Percentiles rank a stretch among this genome's conserved stretches.
These are phyloP conservation scores for Archivesica marissinica DNA, from an alignment of 1,140 invertebrate genomes.

Conservation along the genomic window DNA sequence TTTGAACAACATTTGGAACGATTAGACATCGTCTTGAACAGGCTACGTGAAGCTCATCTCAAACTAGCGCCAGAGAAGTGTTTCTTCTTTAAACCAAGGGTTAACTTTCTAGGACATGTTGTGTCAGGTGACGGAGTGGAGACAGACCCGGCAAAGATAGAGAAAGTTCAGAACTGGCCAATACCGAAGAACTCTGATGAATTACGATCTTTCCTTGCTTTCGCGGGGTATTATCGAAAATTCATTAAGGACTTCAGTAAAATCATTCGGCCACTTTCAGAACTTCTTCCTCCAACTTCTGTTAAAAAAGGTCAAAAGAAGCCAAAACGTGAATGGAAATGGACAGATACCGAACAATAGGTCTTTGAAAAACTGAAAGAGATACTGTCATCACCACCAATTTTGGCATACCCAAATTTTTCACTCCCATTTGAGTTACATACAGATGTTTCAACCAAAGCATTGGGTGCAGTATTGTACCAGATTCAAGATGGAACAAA, in stretches of 20 bases:
- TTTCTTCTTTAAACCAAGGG: no score
- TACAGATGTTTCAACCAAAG: background rate
- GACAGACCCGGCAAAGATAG: slow-evolving; percentile 33
- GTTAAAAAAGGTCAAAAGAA: background rate
- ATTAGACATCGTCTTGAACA: no score
- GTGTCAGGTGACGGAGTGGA: slow-evolving; percentile 45
- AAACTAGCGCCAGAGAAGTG: no score
- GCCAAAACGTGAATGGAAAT: background rate
- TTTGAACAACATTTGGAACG: no score
- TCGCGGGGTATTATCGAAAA: background rate
- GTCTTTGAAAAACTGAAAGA: background rate
- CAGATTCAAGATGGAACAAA: background rate
- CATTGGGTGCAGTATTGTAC: slow-evolving; percentile 24
- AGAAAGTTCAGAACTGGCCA: slow-evolving; percentile 38
- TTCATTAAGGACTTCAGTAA: slow-evolving; percentile 9
- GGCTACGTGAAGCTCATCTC: no score
- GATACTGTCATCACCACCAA: background rate
- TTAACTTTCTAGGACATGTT: no score
- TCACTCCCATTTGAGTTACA: slow-evolving; percentile 3
- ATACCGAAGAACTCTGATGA: background rate
- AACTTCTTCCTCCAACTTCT: background rate
- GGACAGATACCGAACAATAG: background rate
- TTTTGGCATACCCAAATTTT: background rate
- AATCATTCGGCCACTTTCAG: background rate
- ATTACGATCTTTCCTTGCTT: background rate